These are phyloP conservation scores for Nasonovia ribisnigri DNA, from an alignment of 2,888 invertebrate species.

Conservation along the genomic window DNA sequence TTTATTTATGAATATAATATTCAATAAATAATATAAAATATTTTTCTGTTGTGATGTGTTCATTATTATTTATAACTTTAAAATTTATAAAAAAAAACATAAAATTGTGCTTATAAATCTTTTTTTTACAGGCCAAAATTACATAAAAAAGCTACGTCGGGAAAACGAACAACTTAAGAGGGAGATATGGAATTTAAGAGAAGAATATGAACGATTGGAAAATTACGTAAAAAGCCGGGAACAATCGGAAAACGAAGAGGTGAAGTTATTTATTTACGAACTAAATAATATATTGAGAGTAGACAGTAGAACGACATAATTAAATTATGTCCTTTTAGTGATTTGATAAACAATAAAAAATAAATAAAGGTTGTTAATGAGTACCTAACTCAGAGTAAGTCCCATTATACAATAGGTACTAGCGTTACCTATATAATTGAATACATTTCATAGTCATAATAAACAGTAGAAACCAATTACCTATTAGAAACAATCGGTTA, in stretches of 20 bases:
- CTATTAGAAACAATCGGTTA: too few relatives aligned
- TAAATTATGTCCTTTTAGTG: neutral
- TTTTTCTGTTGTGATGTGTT: neutral
- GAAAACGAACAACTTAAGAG: slow-evolving; percentile 90
- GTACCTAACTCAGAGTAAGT: neutral
- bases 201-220: slow-evolving; percentile 90
- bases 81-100: neutral
- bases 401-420: neutral
- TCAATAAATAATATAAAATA: neutral
- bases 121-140: slow-evolving; percentile 80
- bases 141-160: slow-evolving; percentile 87
- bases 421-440: neutral
- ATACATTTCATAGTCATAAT: neutral
- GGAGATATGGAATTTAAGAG: slow-evolving; percentile 88
- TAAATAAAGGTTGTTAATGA: neutral
- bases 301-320: neutral
- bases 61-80: neutral
- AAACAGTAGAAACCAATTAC: too few relatives aligned
- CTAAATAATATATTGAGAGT: neutral
- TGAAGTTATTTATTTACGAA: neutral
- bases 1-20: neutral
- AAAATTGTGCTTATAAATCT: neutral
- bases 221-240: slow-evolving; percentile 76
- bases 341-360: neutral
- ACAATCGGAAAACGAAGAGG: slow-evolving; percentile 66